Percentiles rank a stretch among this genome's conserved stretches.
phyloP scores from a whole-genome alignment of 2,888 invertebrate species.

The Dolichopus griseipennis region DNA sequence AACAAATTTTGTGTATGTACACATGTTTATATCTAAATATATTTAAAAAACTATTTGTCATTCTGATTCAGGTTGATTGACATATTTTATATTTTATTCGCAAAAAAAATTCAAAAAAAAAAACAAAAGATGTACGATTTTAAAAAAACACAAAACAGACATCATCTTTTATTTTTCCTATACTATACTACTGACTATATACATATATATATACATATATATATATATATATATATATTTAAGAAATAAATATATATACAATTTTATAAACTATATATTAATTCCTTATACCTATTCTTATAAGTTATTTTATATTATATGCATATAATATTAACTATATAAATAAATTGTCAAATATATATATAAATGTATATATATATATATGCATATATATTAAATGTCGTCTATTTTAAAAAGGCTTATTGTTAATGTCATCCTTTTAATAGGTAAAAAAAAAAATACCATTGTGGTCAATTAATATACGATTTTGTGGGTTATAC shows the following conservation, averaged over 20 bases:
- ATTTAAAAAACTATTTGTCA: constrained; percentile 4
- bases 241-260: too few relatives aligned
- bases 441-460: constrained; percentile 6
- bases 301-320: too few relatives aligned
- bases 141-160: background rate
- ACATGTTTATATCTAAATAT: background rate
- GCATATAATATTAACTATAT: too few relatives aligned
- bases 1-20: background rate
- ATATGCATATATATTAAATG: background rate
- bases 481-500: background rate
- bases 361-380: background rate
- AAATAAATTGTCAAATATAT: too few relatives aligned
- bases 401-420: background rate
- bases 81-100: background rate
- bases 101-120: background rate
- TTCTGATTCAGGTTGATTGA: constrained; percentile 6
- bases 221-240: too few relatives aligned
- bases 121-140: background rate
- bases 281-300: too few relatives aligned
- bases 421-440: constrained; percentile 6
- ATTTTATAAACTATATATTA: too few relatives aligned
- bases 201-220: too few relatives aligned
- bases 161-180: background rate
- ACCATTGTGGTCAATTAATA: background rate
- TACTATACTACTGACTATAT: too few relatives aligned